These are phyloP conservation scores for Lerema accius DNA, from an alignment of 1,140 invertebrate species.

Conservation along the genomic window DNA sequence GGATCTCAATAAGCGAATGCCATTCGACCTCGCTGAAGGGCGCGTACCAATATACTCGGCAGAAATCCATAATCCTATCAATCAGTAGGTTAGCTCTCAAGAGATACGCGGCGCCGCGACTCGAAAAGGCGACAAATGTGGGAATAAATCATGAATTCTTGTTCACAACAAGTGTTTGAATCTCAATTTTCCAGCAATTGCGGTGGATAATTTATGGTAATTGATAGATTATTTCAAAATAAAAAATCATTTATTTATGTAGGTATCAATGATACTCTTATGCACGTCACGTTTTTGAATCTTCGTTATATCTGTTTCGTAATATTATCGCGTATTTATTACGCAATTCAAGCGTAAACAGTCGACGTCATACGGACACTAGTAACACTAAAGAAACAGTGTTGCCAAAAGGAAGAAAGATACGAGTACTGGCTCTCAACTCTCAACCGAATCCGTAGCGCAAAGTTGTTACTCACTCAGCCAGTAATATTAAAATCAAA, in stretches of 20 bases:
- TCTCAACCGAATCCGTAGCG: neutral
- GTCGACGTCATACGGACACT: too few species aligned
- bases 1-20: conserved; percentile 17
- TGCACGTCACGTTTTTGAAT: too few species aligned
- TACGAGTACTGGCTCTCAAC: too few species aligned
- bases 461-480: conserved; percentile 5
- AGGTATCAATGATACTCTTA: too few species aligned
- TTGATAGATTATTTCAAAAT: too few species aligned
- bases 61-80: conserved; percentile 23
- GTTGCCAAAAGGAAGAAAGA: too few species aligned
- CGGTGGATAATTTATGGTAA: too few species aligned
- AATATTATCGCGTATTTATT: too few species aligned
- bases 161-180: conserved; percentile 1
- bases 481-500: conserved; percentile 13
- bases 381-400: too few species aligned
- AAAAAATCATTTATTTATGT: too few species aligned
- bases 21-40: conserved; percentile 13
- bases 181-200: neutral
- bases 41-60: conserved; percentile 15
- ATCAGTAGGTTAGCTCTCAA: conserved; percentile 2
- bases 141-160: conserved; percentile 15
- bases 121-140: conserved; percentile 12
- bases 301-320: too few species aligned
- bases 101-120: conserved; percentile 16
- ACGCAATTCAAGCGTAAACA: too few species aligned